Evolutionary conservation across 2,797 vertebrate genomes (phyloP).

Genomic region (Ctenosaura bakeri): DNA sequence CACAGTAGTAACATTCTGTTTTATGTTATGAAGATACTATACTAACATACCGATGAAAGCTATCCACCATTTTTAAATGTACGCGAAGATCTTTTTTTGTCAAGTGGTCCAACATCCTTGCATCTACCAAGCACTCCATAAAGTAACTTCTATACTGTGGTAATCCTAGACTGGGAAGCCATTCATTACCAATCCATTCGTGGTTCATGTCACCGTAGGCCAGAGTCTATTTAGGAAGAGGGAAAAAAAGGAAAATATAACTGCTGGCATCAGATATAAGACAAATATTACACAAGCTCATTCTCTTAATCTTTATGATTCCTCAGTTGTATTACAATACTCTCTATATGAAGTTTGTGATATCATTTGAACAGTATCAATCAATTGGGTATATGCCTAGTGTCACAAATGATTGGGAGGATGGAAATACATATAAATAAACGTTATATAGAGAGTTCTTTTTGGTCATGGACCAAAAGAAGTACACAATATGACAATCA

Average conservation of each 20-base stretch:
- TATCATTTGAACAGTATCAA: background rate
- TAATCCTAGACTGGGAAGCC: conserved; percentile 97
- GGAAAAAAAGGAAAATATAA: conserved; percentile 56
- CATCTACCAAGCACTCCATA: conserved; percentile 98
- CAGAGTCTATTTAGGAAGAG: conserved; percentile 85
- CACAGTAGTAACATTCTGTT: background rate
- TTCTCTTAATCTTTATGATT: background rate
- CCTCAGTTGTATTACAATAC: background rate
- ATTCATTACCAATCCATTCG: conserved; percentile 98
- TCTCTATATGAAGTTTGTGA: background rate
- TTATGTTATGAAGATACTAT: background rate
- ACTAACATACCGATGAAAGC: conserved; percentile 93
- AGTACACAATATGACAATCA: background rate
- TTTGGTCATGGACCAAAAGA: background rate
- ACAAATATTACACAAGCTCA: background rate
- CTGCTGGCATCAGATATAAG: conserved; percentile 22
- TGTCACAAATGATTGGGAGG: background rate
- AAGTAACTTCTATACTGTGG: conserved; percentile 99
- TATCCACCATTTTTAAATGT: conserved; percentile 99
- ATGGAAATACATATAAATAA: background rate
- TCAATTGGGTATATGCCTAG: background rate
- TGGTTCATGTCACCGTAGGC: conserved; percentile 99
- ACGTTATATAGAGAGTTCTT: background rate
- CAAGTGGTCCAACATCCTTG: conserved; percentile 97
- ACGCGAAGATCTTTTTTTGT: conserved; percentile 98